Conservation (phyloP, 2,113 vertebrate genomes). For the Tympanuchus pallidicinctus region DNA sequence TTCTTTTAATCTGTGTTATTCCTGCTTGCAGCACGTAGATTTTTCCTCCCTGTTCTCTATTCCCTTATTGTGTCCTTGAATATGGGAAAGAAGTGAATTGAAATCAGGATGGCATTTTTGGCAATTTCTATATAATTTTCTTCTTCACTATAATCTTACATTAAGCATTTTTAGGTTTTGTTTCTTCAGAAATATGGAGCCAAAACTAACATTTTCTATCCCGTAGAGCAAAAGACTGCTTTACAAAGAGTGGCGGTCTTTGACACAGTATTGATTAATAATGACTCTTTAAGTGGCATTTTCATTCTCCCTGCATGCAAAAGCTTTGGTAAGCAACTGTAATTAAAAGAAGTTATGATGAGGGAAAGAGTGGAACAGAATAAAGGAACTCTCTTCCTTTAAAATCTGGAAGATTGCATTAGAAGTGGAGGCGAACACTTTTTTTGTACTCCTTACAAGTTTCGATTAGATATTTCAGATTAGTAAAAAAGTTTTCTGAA, state of each 20-base stretch:
- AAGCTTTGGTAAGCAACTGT: neutral
- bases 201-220: neutral
- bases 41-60: neutral
- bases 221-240: neutral
- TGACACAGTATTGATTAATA: neutral
- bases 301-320: neutral
- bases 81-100: neutral
- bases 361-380: neutral
- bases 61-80: neutral
- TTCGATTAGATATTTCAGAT: neutral
- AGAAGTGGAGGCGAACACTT: neutral
- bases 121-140: neutral
- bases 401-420: neutral
- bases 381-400: neutral
- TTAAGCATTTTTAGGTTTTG: neutral
- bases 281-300: neutral
- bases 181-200: neutral
- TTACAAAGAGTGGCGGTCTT: neutral
- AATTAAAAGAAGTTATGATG: neutral
- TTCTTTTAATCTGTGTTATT: neutral
- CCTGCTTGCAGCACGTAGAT: neutral
- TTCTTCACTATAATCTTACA: neutral
- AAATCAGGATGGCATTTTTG: neutral
- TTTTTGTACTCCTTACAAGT: neutral
- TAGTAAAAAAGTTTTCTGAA: neutral